Percentiles rank a stretch among this genome's conserved stretches.
phyloP scores from a whole-genome alignment of 2,113 vertebrate species.

The Paramisgurnus dabryanus region DNA sequence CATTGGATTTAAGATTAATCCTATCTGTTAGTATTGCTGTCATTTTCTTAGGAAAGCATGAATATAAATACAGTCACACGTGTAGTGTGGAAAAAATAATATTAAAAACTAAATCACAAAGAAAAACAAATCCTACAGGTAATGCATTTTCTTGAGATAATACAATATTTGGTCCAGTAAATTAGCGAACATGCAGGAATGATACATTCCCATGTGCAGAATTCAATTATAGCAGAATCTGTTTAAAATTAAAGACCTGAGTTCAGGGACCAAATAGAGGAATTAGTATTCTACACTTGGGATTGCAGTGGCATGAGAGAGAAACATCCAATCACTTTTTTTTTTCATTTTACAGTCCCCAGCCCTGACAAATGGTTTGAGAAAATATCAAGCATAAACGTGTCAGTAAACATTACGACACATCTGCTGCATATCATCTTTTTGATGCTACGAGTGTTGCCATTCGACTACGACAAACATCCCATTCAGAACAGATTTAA shows the following conservation, averaged over 20 bases:
- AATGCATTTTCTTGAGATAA: slow-evolving; percentile 55
- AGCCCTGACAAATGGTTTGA: slow-evolving; percentile 37
- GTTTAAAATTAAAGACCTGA: slow-evolving; percentile 56
- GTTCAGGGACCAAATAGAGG: slow-evolving; percentile 56
- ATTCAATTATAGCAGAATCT: slow-evolving; percentile 59
- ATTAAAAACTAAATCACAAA: too few species aligned
- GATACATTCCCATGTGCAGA: slow-evolving; percentile 55
- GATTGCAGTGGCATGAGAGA: slow-evolving; percentile 49
- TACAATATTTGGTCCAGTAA: slow-evolving; percentile 53
- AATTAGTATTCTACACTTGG: slow-evolving; percentile 60
- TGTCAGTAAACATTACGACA: slow-evolving; percentile 41
- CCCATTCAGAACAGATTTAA: slow-evolving; percentile 28
- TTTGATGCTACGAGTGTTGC: slow-evolving; percentile 31
- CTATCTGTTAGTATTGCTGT: too few species aligned
- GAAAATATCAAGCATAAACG: slow-evolving; percentile 44
- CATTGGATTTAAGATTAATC: too few species aligned
- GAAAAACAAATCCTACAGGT: slow-evolving; percentile 32
- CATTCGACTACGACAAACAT: slow-evolving; percentile 40
- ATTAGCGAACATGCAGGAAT: slow-evolving; percentile 55
- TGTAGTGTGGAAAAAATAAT: too few species aligned
- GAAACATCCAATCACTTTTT: slow-evolving; percentile 55
- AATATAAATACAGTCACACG: too few species aligned
- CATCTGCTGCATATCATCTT: background rate
- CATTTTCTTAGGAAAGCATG: too few species aligned
- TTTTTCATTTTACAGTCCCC: slow-evolving; percentile 50